A percentile compares a stretch with the other conserved stretches of the same genome.
Conservation (phyloP, 2,888 invertebrate species). For the Cantharis nigra region DNA sequence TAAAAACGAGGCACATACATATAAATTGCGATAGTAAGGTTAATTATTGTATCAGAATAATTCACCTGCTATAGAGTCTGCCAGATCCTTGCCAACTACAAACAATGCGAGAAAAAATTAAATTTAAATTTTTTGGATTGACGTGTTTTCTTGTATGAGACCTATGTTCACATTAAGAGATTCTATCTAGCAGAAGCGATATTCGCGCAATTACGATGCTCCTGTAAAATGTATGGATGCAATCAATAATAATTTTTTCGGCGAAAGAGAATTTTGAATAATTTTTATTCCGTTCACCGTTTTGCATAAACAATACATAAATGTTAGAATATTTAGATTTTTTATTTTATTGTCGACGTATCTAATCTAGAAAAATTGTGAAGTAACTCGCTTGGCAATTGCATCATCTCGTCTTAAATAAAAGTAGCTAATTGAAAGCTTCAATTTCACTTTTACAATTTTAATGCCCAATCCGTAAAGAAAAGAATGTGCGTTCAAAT, state of each 20-base stretch:
- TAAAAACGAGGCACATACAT: background rate
- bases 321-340: slow-evolving; percentile 1
- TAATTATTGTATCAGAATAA: background rate
- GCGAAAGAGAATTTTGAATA: background rate
- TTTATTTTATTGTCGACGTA: background rate
- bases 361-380: background rate
- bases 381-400: background rate
- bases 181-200: no score
- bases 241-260: no score
- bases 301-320: background rate
- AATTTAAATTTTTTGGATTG: no score
- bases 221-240: no score
- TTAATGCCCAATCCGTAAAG: background rate
- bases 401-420: background rate
- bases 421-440: background rate
- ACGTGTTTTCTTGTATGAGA: no score
- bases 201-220: no score
- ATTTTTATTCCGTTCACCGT: background rate
- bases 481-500: background rate
- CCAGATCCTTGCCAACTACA: no score
- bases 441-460: background rate
- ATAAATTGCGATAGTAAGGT: background rate
- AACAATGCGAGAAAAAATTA: background rate
- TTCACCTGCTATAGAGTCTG: background rate
- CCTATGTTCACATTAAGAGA: no score